These are phyloP conservation scores for Cebidichthys violaceus DNA, from an alignment of 2,113 vertebrate species.

Conservation along the genomic window DNA sequence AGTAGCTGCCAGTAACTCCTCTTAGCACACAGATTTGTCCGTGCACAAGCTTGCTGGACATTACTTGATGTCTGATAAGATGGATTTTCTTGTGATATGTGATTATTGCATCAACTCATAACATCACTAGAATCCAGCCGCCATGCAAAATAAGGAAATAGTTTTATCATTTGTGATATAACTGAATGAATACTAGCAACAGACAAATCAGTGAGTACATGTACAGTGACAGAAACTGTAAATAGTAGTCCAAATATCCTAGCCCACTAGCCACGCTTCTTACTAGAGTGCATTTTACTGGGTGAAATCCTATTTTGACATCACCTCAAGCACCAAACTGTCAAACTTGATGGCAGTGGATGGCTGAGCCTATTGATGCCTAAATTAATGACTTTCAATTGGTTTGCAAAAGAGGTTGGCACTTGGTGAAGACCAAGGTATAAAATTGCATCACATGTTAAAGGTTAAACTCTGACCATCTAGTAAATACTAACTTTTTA, in stretches of 20 bases:
- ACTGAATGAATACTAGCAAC: background rate
- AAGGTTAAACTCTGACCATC: background rate
- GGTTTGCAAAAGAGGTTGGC: background rate
- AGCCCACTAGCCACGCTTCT: background rate
- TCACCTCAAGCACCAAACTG: background rate
- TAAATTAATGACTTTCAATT: background rate
- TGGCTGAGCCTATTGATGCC: background rate
- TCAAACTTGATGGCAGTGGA: background rate
- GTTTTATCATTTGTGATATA: background rate
- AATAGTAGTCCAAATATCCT: background rate
- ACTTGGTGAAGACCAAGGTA: background rate
- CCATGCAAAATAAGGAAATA: background rate
- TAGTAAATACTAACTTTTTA: conserved; percentile 87
- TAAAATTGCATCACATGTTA: background rate
- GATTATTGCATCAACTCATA: background rate
- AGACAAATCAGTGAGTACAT: background rate
- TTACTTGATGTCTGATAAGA: background rate
- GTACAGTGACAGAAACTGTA: background rate
- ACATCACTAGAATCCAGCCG: background rate
- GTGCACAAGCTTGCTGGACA: background rate
- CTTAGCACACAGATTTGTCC: background rate
- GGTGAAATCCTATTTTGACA: background rate
- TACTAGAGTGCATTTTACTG: background rate
- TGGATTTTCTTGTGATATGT: background rate
- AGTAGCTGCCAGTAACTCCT: background rate